Percentiles rank a stretch among this genome's conserved stretches.
These are phyloP conservation scores for Halictus ligatus DNA, from an alignment of 2,888 invertebrate genomes.

Conservation along the genomic window DNA sequence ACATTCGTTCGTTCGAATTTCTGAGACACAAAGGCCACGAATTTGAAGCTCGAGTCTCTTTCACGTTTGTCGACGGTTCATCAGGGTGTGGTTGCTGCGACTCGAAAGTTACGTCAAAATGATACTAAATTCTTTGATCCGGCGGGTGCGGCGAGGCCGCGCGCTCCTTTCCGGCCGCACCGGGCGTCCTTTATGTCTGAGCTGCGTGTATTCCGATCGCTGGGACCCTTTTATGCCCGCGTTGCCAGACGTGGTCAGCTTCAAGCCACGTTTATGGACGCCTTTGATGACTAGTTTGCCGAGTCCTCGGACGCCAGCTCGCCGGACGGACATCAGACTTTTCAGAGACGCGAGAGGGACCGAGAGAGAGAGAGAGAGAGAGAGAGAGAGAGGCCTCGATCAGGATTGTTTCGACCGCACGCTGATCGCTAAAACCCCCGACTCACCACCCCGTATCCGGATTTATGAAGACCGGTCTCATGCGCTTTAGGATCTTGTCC, in stretches of 20 bases:
- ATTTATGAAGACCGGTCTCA: conserved; percentile 5
- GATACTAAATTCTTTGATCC: conserved; percentile 4
- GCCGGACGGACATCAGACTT: not conserved
- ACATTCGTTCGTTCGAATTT: not conserved
- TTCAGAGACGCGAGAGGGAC: not conserved
- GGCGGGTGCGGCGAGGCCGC: not conserved
- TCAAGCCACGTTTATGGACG: conserved; percentile 52
- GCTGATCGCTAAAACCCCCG: not conserved
- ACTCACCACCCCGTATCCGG: not conserved
- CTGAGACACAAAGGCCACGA: not conserved
- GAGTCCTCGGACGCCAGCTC: not conserved
- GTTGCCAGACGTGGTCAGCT: conserved; percentile 41
- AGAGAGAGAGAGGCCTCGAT: not conserved
- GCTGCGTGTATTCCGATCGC: conserved; percentile 50
- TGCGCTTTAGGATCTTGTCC: not conserved
- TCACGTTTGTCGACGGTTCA: not conserved
- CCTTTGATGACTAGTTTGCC: conserved; percentile 39
- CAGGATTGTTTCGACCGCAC: conserved; percentile 6
- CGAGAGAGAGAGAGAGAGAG: too few relatives aligned
- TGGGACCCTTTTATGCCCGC: conserved; percentile 51
- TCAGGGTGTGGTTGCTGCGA: not conserved
- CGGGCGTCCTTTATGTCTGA: conserved; percentile 49
- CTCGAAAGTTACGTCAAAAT: not conserved
- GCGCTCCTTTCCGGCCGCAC: conserved; percentile 27
- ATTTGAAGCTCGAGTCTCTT: not conserved